Percentiles rank a stretch among this genome's conserved stretches.
Evolutionary conservation across 2,888 invertebrate species (phyloP).

Genomic region (Latheticus oryzae): DNA sequence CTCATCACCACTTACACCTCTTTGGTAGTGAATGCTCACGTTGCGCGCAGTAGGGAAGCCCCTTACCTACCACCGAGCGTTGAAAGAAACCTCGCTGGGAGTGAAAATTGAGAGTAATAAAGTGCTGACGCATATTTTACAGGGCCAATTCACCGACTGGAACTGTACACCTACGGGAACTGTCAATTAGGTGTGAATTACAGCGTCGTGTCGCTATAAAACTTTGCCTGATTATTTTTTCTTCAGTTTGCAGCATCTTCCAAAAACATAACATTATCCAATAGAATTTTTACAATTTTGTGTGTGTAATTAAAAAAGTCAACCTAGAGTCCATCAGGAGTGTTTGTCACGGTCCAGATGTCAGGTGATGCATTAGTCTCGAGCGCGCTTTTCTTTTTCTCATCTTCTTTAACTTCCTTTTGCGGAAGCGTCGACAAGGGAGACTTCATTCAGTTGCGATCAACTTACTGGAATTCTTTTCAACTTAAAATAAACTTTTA

Average conservation of each 20-base stretch:
- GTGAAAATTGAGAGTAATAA: slow-evolving; percentile 66
- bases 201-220: slow-evolving; percentile 54
- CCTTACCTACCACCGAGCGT: slow-evolving; percentile 34
- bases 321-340: too few species aligned
- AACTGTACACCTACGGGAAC: slow-evolving; percentile 63
- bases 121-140: slow-evolving; percentile 64
- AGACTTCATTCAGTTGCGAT: slow-evolving; percentile 25
- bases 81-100: slow-evolving; percentile 60
- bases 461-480: slow-evolving; percentile 18
- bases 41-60: slow-evolving; percentile 30
- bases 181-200: slow-evolving; percentile 66
- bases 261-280: too few species aligned
- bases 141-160: slow-evolving; percentile 53
- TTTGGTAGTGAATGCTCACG: slow-evolving; percentile 20
- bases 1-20: slow-evolving; percentile 32
- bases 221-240: slow-evolving; percentile 50
- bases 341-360: slow-evolving; percentile 12
- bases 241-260: slow-evolving; percentile 1
- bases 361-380: slow-evolving; percentile 26
- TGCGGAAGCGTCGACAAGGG: slow-evolving; percentile 5
- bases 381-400: slow-evolving; percentile 4
- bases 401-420: neutral
- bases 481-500: slow-evolving; percentile 41
- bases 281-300: too few species aligned
- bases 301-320: too few species aligned